phyloP scores from a whole-genome alignment of 37 sponge, comb jelly and placozoan species.

The Bolinopsis microptera region DNA sequence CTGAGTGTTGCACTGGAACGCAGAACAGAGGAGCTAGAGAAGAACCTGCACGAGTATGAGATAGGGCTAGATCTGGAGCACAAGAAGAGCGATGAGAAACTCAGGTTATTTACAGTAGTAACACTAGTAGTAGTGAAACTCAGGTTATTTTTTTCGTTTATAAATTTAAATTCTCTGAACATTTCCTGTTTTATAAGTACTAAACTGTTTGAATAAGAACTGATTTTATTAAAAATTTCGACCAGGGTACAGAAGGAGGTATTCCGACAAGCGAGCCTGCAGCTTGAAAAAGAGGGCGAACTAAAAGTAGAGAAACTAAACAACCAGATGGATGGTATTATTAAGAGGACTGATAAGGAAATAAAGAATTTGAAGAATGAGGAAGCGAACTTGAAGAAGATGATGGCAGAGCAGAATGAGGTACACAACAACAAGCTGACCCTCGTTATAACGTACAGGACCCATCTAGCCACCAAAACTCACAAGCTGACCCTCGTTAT shows the following conservation, averaged over 20 bases:
- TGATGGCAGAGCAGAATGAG: slow-evolving; percentile 9
- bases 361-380: slow-evolving; percentile 4
- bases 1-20: slow-evolving; percentile 9
- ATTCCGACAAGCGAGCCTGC: not conserved
- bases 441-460: not conserved
- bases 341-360: slow-evolving; percentile 1
- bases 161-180: no score
- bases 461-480: no score
- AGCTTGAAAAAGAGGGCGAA: not conserved
- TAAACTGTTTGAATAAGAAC: no score
- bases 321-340: slow-evolving; percentile 52
- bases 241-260: not conserved
- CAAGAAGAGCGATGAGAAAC: slow-evolving; percentile 15
- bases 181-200: no score
- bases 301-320: slow-evolving; percentile 24
- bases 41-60: not conserved
- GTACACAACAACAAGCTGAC: not conserved
- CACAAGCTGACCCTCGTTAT: no score
- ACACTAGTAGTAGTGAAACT: no score
- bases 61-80: not conserved
- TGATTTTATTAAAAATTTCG: no score
- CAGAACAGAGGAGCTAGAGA: slow-evolving; percentile 11
- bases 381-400: slow-evolving; percentile 52
- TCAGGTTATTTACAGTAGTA: not conserved
- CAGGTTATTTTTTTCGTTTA: no score